Evolutionary conservation across 2,888 invertebrate species (phyloP).

Genomic region (Lasiommata megera): DNA sequence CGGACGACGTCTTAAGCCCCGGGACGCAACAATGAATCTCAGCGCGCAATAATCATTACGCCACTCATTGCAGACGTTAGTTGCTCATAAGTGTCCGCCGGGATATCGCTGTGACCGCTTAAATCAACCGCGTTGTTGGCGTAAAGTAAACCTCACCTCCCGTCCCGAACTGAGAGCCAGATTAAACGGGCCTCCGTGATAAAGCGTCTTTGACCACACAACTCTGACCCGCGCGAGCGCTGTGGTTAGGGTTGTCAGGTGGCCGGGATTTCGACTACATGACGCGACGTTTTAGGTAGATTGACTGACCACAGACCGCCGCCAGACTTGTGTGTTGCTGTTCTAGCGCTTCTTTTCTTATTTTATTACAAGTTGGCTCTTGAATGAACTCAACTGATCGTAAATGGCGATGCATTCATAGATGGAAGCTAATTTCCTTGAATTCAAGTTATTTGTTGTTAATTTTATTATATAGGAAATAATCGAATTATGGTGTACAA

Average conservation of each 20-base stretch:
- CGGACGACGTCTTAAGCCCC: conserved; percentile 14
- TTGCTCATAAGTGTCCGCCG: conserved; percentile 41
- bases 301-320: background rate
- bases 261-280: background rate
- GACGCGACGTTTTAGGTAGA: background rate
- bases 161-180: conserved; percentile 69
- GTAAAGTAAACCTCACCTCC: conserved; percentile 45
- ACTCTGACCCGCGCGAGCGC: conserved; percentile 41
- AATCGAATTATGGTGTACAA: too few relatives aligned
- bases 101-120: conserved; percentile 41
- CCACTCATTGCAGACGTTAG: conserved; percentile 15
- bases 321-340: background rate
- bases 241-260: conserved; percentile 14
- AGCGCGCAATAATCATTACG: conserved; percentile 15
- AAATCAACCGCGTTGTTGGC: conserved; percentile 38
- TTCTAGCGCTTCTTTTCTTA: too few relatives aligned
- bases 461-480: too few relatives aligned
- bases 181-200: conserved; percentile 71
- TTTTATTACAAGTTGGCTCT: too few relatives aligned
- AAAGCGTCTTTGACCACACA: conserved; percentile 55
- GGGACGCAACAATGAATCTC: conserved; percentile 4
- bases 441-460: too few relatives aligned
- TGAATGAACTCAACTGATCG: too few relatives aligned
- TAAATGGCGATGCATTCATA: too few relatives aligned
- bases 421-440: too few relatives aligned